These are phyloP conservation scores for Acleris sparsana DNA, from an alignment of 2,888 invertebrate genomes.

Conservation along the genomic window DNA sequence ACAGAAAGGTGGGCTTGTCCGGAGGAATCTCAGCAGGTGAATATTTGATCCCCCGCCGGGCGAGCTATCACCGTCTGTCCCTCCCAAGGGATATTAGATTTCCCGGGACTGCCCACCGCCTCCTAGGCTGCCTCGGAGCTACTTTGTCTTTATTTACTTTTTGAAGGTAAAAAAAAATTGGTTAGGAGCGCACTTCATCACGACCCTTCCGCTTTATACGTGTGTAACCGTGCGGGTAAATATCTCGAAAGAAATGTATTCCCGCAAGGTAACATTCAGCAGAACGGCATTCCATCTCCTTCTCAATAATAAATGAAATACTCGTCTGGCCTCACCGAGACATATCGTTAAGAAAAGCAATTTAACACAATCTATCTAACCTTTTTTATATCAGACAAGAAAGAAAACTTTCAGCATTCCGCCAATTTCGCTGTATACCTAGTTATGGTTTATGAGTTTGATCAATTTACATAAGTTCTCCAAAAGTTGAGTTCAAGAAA, in stretches of 20 bases:
- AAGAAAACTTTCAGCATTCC: conserved; percentile 3
- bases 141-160: conserved; percentile 54
- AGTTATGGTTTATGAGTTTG: conserved; percentile 20
- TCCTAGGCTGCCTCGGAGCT: conserved; percentile 47
- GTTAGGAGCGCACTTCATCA: conserved; percentile 29
- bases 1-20: background rate
- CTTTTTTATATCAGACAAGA: background rate
- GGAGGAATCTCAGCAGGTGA: conserved; percentile 54
- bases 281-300: background rate
- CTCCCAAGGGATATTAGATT: conserved; percentile 68
- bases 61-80: conserved; percentile 60
- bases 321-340: conserved; percentile 3
- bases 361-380: background rate
- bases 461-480: conserved; percentile 25
- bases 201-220: conserved; percentile 23
- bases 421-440: background rate
- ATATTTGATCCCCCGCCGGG: conserved; percentile 64
- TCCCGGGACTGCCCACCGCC: conserved; percentile 47
- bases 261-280: background rate
- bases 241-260: conserved; percentile 7
- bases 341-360: background rate
- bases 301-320: conserved; percentile 25
- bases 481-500: conserved; percentile 15
- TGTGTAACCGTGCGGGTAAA: conserved; percentile 16
- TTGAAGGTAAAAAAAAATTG: conserved; percentile 36